Evolutionary conservation across 2,797 vertebrate genomes (phyloP).

Genomic region (Pseudochromis fuscus): DNA sequence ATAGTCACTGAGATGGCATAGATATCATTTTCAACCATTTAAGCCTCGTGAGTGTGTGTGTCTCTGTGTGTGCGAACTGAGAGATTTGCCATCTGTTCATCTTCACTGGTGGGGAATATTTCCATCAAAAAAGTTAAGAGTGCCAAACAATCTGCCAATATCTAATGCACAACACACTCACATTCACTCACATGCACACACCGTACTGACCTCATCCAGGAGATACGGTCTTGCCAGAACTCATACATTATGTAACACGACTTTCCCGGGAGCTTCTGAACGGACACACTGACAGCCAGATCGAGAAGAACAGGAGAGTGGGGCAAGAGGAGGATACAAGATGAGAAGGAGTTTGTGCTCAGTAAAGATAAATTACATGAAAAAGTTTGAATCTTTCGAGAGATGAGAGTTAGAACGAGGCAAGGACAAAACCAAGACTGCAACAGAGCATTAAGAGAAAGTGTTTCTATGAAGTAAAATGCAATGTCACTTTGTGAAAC

Average conservation of each 20-base stretch:
- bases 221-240: constrained; percentile 88
- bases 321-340: constrained; percentile 38
- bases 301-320: constrained; percentile 43
- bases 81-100: constrained; percentile 79
- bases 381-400: constrained; percentile 33
- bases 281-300: constrained; percentile 87
- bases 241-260: constrained; percentile 89
- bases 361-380: constrained; percentile 1
- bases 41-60: constrained; percentile 28
- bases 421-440: constrained; percentile 1
- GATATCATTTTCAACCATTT: constrained; percentile 23
- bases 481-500: constrained; percentile 3
- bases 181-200: constrained; percentile 29
- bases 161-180: constrained; percentile 45
- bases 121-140: constrained; percentile 67
- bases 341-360: constrained; percentile 42
- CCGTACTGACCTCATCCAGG: constrained; percentile 87
- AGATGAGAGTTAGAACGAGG: constrained; percentile 10
- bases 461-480: background rate
- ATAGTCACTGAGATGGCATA: constrained; percentile 19
- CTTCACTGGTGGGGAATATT: constrained; percentile 68
- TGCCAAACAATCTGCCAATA: constrained; percentile 71
- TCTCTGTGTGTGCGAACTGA: constrained; percentile 37
- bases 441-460: background rate
- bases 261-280: constrained; percentile 89